Conservation (phyloP, 1,140 invertebrate genomes). For the Drosophila parvula region DNA sequence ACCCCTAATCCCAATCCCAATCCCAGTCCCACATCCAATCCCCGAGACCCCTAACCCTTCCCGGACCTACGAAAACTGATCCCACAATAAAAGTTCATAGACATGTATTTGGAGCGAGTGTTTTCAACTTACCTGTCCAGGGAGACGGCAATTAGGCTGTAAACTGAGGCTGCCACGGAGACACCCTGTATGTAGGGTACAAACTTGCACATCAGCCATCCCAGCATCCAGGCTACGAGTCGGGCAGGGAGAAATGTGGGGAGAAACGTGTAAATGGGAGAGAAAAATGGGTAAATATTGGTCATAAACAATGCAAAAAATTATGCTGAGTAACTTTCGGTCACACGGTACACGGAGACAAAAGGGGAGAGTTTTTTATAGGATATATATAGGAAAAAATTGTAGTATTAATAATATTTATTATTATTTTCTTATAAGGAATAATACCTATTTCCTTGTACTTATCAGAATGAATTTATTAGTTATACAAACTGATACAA, state of each 20-base stretch:
- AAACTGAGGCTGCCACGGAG: conserved; percentile 96
- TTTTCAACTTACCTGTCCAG: conserved; percentile 92
- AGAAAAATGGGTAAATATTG: conserved; percentile 48
- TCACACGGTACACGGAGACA: conserved; percentile 42
- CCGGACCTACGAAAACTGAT: conserved; percentile 26
- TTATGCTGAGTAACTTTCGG: conserved; percentile 79
- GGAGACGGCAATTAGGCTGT: conserved; percentile 96
- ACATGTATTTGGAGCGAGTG: conserved; percentile 48
- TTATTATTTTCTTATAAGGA: too few species aligned
- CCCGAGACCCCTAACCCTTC: conserved; percentile 7
- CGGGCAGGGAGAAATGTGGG: conserved; percentile 22
- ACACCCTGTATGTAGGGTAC: conserved; percentile 97
- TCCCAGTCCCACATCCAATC: conserved; percentile 22
- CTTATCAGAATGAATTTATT: too few species aligned
- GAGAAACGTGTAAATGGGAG: conserved; percentile 25
- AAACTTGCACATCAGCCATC: conserved; percentile 96
- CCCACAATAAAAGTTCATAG: conserved; percentile 77
- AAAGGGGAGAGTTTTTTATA: not conserved
- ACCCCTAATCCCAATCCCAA: conserved; percentile 1
- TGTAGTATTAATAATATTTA: too few species aligned
- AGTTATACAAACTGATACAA: too few species aligned
- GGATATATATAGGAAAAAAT: not conserved
- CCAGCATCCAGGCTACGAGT: conserved; percentile 93
- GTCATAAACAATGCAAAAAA: conserved; percentile 68
- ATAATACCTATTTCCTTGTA: too few species aligned